These are phyloP conservation scores for Darevskia nairensis DNA, from an alignment of 2,797 vertebrate species.

Conservation along the genomic window DNA sequence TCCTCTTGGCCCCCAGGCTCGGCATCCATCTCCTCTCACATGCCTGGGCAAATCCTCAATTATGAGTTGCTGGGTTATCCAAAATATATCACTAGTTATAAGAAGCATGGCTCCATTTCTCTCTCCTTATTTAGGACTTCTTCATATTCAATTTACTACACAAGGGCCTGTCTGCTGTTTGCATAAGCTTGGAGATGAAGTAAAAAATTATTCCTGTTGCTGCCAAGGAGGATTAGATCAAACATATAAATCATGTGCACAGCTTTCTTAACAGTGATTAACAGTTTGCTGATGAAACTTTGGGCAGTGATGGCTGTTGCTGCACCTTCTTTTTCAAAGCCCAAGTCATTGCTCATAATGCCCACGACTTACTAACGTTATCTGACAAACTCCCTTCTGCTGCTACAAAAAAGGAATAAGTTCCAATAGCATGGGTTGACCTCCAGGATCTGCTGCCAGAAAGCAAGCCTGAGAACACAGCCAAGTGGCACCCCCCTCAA, in stretches of 20 bases:
- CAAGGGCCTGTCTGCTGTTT: background rate
- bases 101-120: background rate
- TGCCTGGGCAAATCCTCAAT: background rate
- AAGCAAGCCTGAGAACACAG: constrained; percentile 75
- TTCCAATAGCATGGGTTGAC: constrained; percentile 70
- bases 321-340: constrained; percentile 45
- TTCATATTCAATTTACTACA: constrained; percentile 12
- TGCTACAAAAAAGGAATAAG: constrained; percentile 78
- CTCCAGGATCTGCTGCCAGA: constrained; percentile 73
- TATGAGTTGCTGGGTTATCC: background rate
- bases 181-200: constrained; percentile 24
- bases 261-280: constrained; percentile 41
- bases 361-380: constrained; percentile 60
- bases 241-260: constrained; percentile 44
- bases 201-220: constrained; percentile 3
- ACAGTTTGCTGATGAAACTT: constrained; percentile 51
- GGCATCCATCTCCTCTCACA: background rate
- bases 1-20: background rate
- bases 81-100: background rate
- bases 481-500: constrained; percentile 74
- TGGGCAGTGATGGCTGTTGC: constrained; percentile 44
- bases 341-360: constrained; percentile 61
- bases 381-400: constrained; percentile 63
- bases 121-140: background rate
- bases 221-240: constrained; percentile 42